Base-by-base conservation (phyloP, 1,140 invertebrate species). In the Medauroidea extradentata region DNA sequence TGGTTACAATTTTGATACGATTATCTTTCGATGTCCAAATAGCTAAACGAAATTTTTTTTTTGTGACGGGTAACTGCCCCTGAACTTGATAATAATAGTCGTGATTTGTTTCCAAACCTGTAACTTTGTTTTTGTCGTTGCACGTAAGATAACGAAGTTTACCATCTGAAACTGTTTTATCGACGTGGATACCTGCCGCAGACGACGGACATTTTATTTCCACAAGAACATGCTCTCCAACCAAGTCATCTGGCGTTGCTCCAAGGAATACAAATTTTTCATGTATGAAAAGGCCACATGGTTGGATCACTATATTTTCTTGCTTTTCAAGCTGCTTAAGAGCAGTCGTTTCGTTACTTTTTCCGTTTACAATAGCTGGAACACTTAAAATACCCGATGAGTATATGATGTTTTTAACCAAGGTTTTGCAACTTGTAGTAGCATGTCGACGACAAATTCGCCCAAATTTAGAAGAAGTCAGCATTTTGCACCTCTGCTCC, bases 231-330 rank as follows among this genome's bases (percentile, higher is more conserved):
- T 73, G 67, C 25, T 69, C 46, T 13, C 64, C 69, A 23, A 74
- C 62, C 2, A 78, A 42, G 21, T 74, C 75, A 70, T 78, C 75
- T 19, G 75, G 76, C 1, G 67, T 66, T 11, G 71, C 73, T 39
- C 65, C 75, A 8, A 80, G 51, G 51, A 62, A 72, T 3, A 66
- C 65, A 14, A 62, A 27, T 51, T 72, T 57, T 9, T 55, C 19
- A 59, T 72, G 67, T 39, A 78, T 67, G 59, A 73, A 73, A 3
- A 79, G 64, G 8, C 75, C 75, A 61, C 71, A 72, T 44, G 58
- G 48, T 48, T 62, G 48, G 11, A 73, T 64, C 55, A 62, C 61
- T 21, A 66, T 57, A 29, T 60, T 53, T 19, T 62, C 27, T 43
- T 61, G 23, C 48, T 46, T 13, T 57, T 61, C 55, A 43, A 73